Evolutionary conservation across 2,113 vertebrate species (phyloP), one percentile per base, ranked within the genome.

Genomic region (Condylura cristata): DNA sequence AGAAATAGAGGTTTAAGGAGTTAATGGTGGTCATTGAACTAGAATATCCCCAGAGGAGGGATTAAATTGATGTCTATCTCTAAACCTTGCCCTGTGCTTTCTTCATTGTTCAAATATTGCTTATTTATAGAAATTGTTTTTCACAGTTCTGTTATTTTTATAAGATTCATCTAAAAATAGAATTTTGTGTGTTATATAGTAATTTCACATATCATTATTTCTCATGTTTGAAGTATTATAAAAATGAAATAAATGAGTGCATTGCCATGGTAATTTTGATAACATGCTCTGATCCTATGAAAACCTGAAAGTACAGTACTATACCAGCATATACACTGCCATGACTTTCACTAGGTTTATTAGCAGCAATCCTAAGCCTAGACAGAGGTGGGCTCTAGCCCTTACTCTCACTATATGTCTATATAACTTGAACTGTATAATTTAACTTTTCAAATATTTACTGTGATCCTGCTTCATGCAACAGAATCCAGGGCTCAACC

Each of bases 121-220:
- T 86, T 85, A 80, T 85, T 80, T 83, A 56, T 75, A 61, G n/a
- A 90, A 81, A 81, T 3, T 86, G 53, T 48, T 86, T 75, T 86
- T 28, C 20, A 94, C n/a, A 44, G 28, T 89, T 75, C 6, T 63
- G 30, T 56, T 70, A 8, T 18, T 88, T 90, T 93, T 70, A 24
- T 91, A 78, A 63, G 9, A 68, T 79, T 70, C 71, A 90, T 71
- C 28, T 70, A 3, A 32, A 86, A 74, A 58, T 86, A 44, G 18
- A 3, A 80, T 26, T 68, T 90, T 34, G 61, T 58, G 74, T 87
- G 16, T 91, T 71, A 75, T 14, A 70, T 39, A 34, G 44, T 87
- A 80, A 96, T 93, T 89, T 89, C 75, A 76, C 4, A 74, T 60
- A 56, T 68, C 61, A 60, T 89, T 32, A 93, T 71, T 91, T 94